Evolutionary conservation across 2,888 invertebrate species (phyloP).

Genomic region (Latrodectus hesperus): DNA sequence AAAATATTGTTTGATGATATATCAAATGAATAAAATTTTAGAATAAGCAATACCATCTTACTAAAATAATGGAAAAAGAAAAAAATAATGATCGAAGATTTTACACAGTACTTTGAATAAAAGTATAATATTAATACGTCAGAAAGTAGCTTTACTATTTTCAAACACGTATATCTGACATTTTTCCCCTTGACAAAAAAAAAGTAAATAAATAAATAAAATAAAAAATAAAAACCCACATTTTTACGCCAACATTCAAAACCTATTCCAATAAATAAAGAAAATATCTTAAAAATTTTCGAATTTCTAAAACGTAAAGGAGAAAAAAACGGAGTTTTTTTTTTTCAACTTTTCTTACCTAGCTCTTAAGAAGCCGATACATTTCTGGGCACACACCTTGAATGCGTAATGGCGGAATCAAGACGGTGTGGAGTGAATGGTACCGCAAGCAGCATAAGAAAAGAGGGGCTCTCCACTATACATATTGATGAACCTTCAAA

Average conservation of each 20-base stretch:
- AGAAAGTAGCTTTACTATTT: neutral
- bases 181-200: neutral
- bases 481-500: constrained; percentile 51
- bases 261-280: too few species aligned
- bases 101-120: neutral
- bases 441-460: neutral
- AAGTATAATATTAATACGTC: neutral
- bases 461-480: constrained; percentile 19
- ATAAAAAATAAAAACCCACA: too few species aligned
- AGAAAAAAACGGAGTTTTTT: neutral
- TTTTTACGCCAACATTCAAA: too few species aligned
- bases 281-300: too few species aligned
- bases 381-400: constrained; percentile 36
- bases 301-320: too few species aligned
- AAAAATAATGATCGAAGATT: too few species aligned
- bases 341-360: neutral
- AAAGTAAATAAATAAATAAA: too few species aligned
- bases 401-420: constrained; percentile 39
- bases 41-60: too few species aligned
- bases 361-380: constrained; percentile 37
- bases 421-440: constrained; percentile 13
- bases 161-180: neutral
- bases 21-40: too few species aligned
- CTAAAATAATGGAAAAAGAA: too few species aligned
- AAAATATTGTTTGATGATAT: too few species aligned